Conservation (phyloP, 2,888 invertebrate species). For the Drosophila meridionalis region DNA sequence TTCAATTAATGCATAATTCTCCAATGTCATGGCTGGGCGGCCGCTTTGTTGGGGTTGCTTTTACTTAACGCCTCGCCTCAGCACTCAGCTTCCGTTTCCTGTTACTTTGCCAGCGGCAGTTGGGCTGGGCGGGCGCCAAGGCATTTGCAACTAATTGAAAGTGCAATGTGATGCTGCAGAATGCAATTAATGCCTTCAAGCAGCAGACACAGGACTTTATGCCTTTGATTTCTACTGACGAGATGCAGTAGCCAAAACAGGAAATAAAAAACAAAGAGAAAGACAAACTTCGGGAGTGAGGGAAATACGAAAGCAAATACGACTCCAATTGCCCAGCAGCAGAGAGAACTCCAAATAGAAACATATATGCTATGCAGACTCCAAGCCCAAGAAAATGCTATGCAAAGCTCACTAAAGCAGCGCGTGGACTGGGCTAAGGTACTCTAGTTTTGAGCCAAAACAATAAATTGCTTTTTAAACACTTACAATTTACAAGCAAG, state of each 20-base stretch:
- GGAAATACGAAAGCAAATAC: neutral
- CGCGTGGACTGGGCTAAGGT: constrained; percentile 14
- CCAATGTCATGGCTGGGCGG: constrained; percentile 69
- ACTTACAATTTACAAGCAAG: constrained; percentile 70
- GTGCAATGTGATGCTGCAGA: constrained; percentile 83
- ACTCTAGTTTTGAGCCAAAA: constrained; percentile 45
- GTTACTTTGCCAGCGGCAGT: constrained; percentile 60
- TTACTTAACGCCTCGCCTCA: constrained; percentile 81
- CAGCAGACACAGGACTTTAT: constrained; percentile 37
- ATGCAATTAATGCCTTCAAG: constrained; percentile 84
- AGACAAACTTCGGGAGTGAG: constrained; percentile 15
- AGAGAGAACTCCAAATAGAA: neutral
- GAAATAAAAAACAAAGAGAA: constrained; percentile 4
- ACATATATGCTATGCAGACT: neutral
- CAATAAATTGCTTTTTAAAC: constrained; percentile 81
- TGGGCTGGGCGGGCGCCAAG: constrained; percentile 32
- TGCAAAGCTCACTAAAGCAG: constrained; percentile 6
- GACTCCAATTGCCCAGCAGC: neutral
- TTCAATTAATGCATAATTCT: constrained; percentile 80
- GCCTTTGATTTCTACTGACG: constrained; percentile 66
- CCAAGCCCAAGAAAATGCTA: neutral
- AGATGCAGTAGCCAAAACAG: constrained; percentile 22
- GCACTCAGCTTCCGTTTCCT: constrained; percentile 83
- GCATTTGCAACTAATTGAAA: constrained; percentile 83
- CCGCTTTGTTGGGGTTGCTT: constrained; percentile 74